phyloP scores from a whole-genome alignment of 2,888 invertebrate species.

The Sphinx pinastri region DNA sequence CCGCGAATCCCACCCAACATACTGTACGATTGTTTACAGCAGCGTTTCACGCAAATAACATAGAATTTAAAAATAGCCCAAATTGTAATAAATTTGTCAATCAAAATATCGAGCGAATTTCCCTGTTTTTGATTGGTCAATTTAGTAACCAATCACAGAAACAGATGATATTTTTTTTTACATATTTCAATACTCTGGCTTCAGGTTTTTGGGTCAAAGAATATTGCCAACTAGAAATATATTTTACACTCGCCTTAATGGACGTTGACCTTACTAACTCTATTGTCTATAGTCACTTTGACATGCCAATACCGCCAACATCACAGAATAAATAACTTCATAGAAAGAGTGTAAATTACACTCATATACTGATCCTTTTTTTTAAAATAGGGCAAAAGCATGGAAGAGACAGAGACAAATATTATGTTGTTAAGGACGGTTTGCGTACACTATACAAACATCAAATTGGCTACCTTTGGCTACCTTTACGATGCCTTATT shows the following conservation, averaged over 20 bases:
- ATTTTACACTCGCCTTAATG: background rate
- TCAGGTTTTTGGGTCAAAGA: constrained; percentile 24
- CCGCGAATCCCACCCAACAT: constrained; percentile 68
- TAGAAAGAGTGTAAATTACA: no score
- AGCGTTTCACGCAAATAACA: constrained; percentile 42
- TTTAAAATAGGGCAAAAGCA: no score
- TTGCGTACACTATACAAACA: no score
- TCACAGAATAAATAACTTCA: no score
- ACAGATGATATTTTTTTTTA: background rate
- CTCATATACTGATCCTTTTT: no score
- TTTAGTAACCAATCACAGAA: constrained; percentile 14
- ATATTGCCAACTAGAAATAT: constrained; percentile 14
- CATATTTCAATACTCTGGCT: background rate
- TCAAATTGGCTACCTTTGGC: no score
- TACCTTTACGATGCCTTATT: no score
- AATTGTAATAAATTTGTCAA: constrained; percentile 50
- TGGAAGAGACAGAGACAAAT: no score
- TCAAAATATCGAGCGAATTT: constrained; percentile 76
- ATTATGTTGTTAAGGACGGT: no score
- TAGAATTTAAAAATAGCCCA: constrained; percentile 68
- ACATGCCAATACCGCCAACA: constrained; percentile 44
- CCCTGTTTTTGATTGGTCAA: constrained; percentile 52
- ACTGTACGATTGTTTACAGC: constrained; percentile 40
- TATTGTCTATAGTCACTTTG: background rate
- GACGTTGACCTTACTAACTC: background rate